Conservation (phyloP, 2,888 invertebrate genomes). For the Drosophila prostipennis region DNA sequence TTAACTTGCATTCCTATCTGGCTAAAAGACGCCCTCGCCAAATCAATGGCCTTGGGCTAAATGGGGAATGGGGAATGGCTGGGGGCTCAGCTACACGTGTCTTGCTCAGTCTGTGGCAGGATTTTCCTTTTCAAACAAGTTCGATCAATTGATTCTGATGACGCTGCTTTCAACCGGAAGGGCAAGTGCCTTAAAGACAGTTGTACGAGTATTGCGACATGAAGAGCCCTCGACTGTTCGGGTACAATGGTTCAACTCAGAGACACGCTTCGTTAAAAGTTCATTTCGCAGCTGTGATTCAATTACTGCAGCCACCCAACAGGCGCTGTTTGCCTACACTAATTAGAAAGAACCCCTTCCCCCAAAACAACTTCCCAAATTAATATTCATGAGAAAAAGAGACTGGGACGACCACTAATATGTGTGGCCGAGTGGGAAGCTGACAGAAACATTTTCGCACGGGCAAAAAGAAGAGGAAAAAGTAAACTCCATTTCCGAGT, state of each 20-base stretch:
- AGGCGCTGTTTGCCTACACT: constrained; percentile 45
- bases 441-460: constrained; percentile 66
- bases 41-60: constrained; percentile 24
- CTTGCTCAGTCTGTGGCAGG: background rate
- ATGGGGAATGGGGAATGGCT: background rate
- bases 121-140: constrained; percentile 11
- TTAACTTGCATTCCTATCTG: constrained; percentile 28
- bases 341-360: constrained; percentile 50
- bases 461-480: constrained; percentile 39
- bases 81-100: constrained; percentile 22
- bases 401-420: constrained; percentile 19
- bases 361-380: constrained; percentile 24
- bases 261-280: constrained; percentile 21
- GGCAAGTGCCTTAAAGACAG: constrained; percentile 3
- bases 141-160: constrained; percentile 1
- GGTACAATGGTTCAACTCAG: background rate
- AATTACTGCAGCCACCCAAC: constrained; percentile 43
- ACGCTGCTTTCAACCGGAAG: background rate
- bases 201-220: background rate
- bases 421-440: constrained; percentile 55
- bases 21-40: constrained; percentile 14
- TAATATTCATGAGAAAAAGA: constrained; percentile 66
- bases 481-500: constrained; percentile 66
- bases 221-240: background rate
- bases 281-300: constrained; percentile 27